phyloP scores from a whole-genome alignment of 2,113 vertebrate genomes.

The Girardinichthys multiradiatus region DNA sequence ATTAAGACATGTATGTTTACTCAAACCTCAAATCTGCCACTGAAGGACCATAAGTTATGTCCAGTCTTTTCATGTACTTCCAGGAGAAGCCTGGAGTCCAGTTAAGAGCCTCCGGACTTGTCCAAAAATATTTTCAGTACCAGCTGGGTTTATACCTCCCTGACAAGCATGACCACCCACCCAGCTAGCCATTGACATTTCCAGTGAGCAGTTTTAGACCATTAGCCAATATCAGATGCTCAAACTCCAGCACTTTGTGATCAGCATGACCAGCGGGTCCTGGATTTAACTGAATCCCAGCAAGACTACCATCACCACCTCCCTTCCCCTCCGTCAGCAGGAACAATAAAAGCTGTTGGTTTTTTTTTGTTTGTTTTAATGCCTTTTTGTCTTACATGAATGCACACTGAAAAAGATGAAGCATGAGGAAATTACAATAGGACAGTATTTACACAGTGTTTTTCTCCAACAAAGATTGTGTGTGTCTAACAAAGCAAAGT shows the following conservation, averaged over 20 bases:
- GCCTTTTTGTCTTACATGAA: constrained; percentile 31
- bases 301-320: constrained; percentile 24
- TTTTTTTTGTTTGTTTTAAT: constrained; percentile 32
- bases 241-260: constrained; percentile 59
- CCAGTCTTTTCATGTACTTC: constrained; percentile 34
- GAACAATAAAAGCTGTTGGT: constrained; percentile 50
- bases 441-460: constrained; percentile 9
- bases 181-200: constrained; percentile 53
- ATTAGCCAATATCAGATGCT: constrained; percentile 59
- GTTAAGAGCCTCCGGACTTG: constrained; percentile 44
- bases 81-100: constrained; percentile 10
- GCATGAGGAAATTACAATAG: constrained; percentile 32
- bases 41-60: neutral
- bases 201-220: constrained; percentile 66
- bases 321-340: constrained; percentile 16
- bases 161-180: constrained; percentile 74
- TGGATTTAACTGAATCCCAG: constrained; percentile 58
- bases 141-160: constrained; percentile 57
- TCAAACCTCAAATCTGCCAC: neutral
- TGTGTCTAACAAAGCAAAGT: neutral
- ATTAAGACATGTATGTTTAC: neutral
- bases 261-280: constrained; percentile 42
- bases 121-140: constrained; percentile 61
- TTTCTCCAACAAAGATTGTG: neutral
- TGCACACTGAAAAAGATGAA: constrained; percentile 24